Evolutionary conservation across 2,113 vertebrate species (phyloP).

Genomic region (Furnarius figulus): DNA sequence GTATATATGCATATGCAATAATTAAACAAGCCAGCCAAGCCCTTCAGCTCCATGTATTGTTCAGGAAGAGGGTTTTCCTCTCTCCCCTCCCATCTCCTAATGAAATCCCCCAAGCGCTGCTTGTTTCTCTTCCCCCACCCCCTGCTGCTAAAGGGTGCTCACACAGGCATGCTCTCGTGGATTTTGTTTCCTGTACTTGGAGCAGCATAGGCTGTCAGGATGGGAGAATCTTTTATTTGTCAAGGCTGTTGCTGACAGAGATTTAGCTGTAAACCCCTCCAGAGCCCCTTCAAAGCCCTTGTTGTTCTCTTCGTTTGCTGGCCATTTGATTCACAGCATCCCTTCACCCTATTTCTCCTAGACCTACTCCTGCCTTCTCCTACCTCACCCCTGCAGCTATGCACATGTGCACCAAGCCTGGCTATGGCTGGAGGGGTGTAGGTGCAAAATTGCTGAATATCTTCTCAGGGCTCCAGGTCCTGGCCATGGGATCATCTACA

Average conservation of each 20-base stretch:
- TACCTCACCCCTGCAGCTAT: background rate
- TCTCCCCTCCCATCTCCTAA: background rate
- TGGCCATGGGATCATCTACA: background rate
- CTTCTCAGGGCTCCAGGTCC: background rate
- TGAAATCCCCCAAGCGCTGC: constrained; percentile 20
- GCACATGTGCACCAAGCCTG: background rate
- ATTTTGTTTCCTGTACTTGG: background rate
- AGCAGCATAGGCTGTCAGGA: background rate
- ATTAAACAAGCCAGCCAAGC: constrained; percentile 16
- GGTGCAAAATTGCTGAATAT: background rate
- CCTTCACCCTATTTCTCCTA: background rate
- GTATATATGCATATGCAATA: background rate
- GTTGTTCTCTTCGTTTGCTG: background rate
- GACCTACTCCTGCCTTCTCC: background rate
- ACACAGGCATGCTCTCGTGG: background rate
- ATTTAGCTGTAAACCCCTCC: background rate
- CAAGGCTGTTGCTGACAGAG: background rate
- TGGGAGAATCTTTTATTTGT: background rate
- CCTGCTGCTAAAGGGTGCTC: background rate
- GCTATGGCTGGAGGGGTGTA: background rate
- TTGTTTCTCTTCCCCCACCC: background rate
- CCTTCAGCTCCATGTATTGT: constrained; percentile 3
- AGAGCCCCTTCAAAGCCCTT: background rate
- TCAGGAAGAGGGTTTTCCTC: constrained; percentile 1
- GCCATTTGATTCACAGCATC: background rate